Evolutionary conservation across 1,140 invertebrate genomes (phyloP).

Genomic region (Procambarus virginalis): DNA sequence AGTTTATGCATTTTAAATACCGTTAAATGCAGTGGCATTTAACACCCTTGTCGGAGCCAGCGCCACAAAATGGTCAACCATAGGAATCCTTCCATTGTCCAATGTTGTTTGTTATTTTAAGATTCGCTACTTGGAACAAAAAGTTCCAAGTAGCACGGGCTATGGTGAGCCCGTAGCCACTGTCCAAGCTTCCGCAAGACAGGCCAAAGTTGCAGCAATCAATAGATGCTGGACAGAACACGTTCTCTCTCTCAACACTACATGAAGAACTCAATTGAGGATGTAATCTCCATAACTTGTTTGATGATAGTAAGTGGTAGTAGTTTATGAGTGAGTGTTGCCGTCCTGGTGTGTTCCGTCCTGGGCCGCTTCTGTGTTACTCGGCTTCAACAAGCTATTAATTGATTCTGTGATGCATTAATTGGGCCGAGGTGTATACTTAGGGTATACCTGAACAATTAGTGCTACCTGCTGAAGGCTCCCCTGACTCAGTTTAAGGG

Average conservation of each 20-base stretch:
- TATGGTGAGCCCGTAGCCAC: no score
- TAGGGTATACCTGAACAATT: neutral
- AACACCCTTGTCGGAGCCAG: no score
- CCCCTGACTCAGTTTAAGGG: neutral
- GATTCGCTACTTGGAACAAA: no score
- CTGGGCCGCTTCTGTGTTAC: slow-evolving; percentile 9
- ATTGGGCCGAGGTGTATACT: neutral
- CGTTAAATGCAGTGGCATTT: no score
- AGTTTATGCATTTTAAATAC: no score
- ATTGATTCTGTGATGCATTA: neutral
- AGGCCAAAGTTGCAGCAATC: neutral
- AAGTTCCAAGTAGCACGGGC: no score
- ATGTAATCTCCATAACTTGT: slow-evolving; percentile 45
- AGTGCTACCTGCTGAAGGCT: no score
- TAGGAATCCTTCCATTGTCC: no score
- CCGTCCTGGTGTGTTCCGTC: neutral
- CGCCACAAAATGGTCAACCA: no score
- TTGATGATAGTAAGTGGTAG: slow-evolving; percentile 24
- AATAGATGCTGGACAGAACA: neutral
- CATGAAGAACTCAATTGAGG: slow-evolving; percentile 33
- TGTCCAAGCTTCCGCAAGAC: no score
- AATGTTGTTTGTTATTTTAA: no score
- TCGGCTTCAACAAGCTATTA: neutral
- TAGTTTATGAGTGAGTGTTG: slow-evolving; percentile 18
- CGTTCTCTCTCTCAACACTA: neutral